These are phyloP conservation scores for Oryctes rhinoceros DNA, from an alignment of 1,140 invertebrate genomes.

Conservation along the genomic window DNA sequence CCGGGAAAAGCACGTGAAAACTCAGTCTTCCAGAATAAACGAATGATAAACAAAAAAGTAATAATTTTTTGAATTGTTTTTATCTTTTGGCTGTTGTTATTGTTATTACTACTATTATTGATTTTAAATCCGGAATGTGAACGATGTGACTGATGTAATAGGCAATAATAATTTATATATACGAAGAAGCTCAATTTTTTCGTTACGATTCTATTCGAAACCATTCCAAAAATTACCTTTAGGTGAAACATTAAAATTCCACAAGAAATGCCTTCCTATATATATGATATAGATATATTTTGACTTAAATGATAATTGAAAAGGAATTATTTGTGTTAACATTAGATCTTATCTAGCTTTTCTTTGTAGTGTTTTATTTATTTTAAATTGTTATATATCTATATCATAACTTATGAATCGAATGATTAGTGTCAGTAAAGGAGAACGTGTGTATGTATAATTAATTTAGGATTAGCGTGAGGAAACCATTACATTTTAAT, in stretches of 20 bases:
- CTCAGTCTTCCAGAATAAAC: neutral
- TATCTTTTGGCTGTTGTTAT: conserved; percentile 21
- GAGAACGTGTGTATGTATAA: conserved; percentile 3
- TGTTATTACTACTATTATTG: conserved; percentile 21
- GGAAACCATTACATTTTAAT: conserved; percentile 15
- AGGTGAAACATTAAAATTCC: neutral
- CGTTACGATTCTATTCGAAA: neutral
- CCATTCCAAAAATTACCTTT: neutral
- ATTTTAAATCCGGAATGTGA: neutral
- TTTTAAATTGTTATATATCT: conserved; percentile 19
- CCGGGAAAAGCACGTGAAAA: neutral
- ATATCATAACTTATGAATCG: conserved; percentile 7
- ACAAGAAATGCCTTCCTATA: conserved; percentile 2
- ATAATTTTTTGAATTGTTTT: neutral
- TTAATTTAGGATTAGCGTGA: conserved; percentile 20
- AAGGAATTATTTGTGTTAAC: neutral
- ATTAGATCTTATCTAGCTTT: neutral
- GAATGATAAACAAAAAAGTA: neutral
- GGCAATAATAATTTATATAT: neutral
- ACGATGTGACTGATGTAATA: conserved; percentile 12
- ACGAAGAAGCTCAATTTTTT: conserved; percentile 7
- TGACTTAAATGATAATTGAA: neutral
- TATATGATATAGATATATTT: conserved; percentile 21
- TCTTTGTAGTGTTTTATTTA: neutral
- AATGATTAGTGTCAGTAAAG: conserved; percentile 2